Evolutionary conservation across 2,888 invertebrate genomes (phyloP).

Genomic region (Platycheirus rosarum): DNA sequence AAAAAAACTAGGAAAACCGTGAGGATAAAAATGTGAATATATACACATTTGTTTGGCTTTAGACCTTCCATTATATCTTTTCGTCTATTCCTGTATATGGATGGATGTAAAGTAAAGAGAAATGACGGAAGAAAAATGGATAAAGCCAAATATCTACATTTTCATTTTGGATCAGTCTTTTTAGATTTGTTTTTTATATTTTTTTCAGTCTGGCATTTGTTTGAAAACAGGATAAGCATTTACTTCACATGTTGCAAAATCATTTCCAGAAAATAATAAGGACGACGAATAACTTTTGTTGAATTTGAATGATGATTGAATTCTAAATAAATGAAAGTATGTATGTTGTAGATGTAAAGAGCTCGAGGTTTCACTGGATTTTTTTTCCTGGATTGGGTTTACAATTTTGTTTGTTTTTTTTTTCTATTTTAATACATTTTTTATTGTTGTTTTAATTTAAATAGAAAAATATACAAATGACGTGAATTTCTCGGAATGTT

Average conservation of each 20-base stretch:
- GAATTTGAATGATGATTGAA: constrained; percentile 63
- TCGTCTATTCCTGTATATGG: constrained; percentile 29
- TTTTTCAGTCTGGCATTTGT: constrained; percentile 62
- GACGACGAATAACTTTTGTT: constrained; percentile 13
- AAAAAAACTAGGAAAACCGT: constrained; percentile 11
- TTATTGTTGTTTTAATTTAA: too few relatives aligned
- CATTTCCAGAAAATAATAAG: constrained; percentile 27
- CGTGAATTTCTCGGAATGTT: too few relatives aligned
- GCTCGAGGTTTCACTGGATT: too few relatives aligned
- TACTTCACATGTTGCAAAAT: constrained; percentile 68
- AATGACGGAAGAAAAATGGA: constrained; percentile 38
- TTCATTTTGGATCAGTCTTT: constrained; percentile 66
- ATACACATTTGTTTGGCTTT: constrained; percentile 72
- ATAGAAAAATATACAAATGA: too few relatives aligned
- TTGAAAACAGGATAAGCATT: constrained; percentile 51
- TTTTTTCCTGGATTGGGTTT: too few relatives aligned
- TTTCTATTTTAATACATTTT: too few relatives aligned
- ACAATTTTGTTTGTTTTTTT: too few relatives aligned
- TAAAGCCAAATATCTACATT: constrained; percentile 63
- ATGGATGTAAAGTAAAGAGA: constrained; percentile 10
- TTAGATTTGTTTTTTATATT: constrained; percentile 50
- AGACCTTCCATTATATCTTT: constrained; percentile 68
- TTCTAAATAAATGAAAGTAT: constrained; percentile 50
- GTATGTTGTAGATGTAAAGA: too few relatives aligned
- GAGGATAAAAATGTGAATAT: constrained; percentile 65